phyloP scores from a whole-genome alignment of 2,888 invertebrate species.

The Agrochola lota region DNA sequence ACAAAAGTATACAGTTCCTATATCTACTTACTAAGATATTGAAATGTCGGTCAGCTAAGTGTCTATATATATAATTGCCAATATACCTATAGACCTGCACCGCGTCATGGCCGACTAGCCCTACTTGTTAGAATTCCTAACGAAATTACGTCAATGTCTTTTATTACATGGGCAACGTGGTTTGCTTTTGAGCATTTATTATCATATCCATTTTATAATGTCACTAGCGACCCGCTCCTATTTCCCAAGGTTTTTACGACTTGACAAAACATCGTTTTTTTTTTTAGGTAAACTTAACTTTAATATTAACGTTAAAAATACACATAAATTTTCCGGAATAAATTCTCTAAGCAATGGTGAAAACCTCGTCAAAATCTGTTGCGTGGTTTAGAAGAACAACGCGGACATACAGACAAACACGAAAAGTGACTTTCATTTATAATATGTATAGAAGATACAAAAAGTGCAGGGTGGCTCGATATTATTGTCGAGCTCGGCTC shows the following conservation, averaged over 20 bases:
- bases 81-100: slow-evolving; percentile 25
- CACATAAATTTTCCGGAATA: too few species aligned
- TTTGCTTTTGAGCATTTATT: not conserved
- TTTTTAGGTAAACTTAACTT: too few species aligned
- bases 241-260: too few species aligned
- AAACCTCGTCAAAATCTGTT: too few species aligned
- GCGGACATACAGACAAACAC: too few species aligned
- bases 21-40: slow-evolving; percentile 16
- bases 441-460: not conserved
- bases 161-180: not conserved
- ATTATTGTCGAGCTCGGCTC: not conserved
- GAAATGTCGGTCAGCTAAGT: slow-evolving; percentile 55
- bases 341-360: too few species aligned
- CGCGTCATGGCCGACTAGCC: slow-evolving; percentile 61
- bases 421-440: too few species aligned
- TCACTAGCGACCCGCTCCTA: too few species aligned
- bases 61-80: slow-evolving; percentile 22
- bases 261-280: too few species aligned
- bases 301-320: too few species aligned
- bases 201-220: not conserved
- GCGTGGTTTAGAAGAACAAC: too few species aligned
- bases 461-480: not conserved
- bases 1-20: slow-evolving; percentile 11
- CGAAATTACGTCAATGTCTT: slow-evolving; percentile 52
- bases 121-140: slow-evolving; percentile 55